Percentiles rank a stretch among this genome's conserved stretches.
Conservation (phyloP, 2,113 vertebrate genomes). For the Pedionomus torquatus region DNA sequence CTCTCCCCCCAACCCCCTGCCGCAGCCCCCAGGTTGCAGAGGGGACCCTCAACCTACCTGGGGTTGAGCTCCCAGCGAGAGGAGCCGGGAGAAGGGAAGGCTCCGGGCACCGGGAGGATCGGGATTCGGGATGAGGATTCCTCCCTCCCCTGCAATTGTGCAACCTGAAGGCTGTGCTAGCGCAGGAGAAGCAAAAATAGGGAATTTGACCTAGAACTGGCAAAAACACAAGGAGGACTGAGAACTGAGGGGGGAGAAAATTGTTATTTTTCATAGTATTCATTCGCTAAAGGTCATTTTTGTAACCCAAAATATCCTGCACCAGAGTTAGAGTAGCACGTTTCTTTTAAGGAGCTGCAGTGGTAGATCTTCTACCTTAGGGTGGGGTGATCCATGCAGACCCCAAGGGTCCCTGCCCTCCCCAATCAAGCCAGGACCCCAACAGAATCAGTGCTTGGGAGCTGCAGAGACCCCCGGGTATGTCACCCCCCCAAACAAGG, state of each 20-base stretch:
- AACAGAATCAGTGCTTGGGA: rapidly evolving
- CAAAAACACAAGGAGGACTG: not conserved
- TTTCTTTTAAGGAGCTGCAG: not conserved
- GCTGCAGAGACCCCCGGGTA: not conserved
- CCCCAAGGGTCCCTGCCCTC: not conserved
- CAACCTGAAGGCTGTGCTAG: not conserved
- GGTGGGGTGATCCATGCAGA: not conserved
- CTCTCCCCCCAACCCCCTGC: not conserved
- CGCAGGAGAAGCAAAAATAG: not conserved
- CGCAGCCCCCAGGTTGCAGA: not conserved
- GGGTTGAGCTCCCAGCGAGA: not conserved
- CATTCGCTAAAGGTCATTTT: not conserved
- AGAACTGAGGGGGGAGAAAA: not conserved
- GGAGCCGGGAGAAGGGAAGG: not conserved
- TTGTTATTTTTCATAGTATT: not conserved
- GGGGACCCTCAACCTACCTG: not conserved
- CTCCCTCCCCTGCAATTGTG: not conserved
- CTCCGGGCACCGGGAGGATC: not conserved
- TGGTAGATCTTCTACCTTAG: not conserved
- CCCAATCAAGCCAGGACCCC: not conserved
- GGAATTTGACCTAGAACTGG: constrained; percentile 28
- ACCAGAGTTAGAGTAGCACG: not conserved
- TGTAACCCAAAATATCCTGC: not conserved
- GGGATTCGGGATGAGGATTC: not conserved
- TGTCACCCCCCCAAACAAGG: no score